Evolutionary conservation across 2,113 vertebrate genomes (phyloP).

Genomic region (Cheirogaleus medius): DNA sequence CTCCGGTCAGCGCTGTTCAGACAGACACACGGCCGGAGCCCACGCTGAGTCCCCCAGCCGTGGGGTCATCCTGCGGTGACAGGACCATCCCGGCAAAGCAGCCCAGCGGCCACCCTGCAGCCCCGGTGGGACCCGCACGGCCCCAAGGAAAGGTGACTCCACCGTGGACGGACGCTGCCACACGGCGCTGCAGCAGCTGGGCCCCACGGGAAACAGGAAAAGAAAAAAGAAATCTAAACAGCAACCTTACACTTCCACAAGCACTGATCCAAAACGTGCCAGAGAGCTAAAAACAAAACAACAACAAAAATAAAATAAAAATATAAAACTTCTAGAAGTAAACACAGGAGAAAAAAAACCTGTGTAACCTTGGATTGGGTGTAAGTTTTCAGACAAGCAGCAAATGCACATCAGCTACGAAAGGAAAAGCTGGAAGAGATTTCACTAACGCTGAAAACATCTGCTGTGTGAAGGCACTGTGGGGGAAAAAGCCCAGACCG

Average conservation of each 20-base stretch:
- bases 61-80: rapidly evolving
- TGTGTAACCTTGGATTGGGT: not conserved
- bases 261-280: not conserved
- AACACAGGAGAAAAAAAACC: not conserved
- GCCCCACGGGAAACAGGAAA: rapidly evolving
- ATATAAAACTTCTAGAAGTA: not conserved
- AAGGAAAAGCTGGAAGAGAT: not conserved
- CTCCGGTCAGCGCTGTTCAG: not conserved
- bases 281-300: not conserved
- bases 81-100: too few relatives aligned
- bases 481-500: not conserved
- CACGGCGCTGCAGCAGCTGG: rapidly evolving
- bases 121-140: not conserved
- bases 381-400: not conserved
- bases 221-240: not conserved
- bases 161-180: rapidly evolving
- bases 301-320: not conserved
- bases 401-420: not conserved
- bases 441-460: not conserved
- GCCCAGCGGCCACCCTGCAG: not conserved
- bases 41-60: rapidly evolving
- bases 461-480: not conserved
- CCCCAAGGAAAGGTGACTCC: not conserved
- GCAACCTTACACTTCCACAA: not conserved
- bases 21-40: rapidly evolving